Evolutionary conservation across 1,140 invertebrate species (phyloP).

Genomic region (Sitobion miscanthi): DNA sequence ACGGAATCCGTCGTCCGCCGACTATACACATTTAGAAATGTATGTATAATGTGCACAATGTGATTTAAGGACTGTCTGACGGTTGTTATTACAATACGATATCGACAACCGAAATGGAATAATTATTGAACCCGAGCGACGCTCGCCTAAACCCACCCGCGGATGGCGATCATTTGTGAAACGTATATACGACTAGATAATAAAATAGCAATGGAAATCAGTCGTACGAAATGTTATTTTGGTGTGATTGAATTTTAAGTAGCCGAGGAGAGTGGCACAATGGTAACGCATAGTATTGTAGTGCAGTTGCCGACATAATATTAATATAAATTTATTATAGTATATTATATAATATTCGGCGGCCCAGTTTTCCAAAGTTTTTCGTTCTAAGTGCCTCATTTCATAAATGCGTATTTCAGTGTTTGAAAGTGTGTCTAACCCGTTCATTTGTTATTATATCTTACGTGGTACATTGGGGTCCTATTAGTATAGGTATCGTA

Average conservation of each 20-base stretch:
- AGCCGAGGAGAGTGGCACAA: neutral
- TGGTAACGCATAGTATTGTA: too few species aligned
- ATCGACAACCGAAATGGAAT: neutral
- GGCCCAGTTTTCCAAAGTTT: too few species aligned
- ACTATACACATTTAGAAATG: neutral
- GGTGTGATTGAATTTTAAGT: neutral
- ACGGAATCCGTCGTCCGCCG: too few species aligned
- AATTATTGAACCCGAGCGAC: neutral
- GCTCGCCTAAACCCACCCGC: neutral
- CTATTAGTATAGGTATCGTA: too few species aligned
- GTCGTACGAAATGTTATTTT: neutral
- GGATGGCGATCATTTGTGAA: neutral
- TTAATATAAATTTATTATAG: too few species aligned
- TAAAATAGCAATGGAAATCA: neutral
- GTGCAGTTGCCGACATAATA: too few species aligned
- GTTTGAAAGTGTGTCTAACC: neutral
- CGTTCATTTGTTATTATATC: neutral
- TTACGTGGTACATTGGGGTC: too few species aligned
- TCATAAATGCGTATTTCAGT: too few species aligned
- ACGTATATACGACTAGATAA: neutral
- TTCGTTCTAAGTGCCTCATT: too few species aligned
- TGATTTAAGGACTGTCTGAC: neutral
- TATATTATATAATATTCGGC: too few species aligned
- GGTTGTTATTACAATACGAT: neutral
- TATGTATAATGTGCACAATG: neutral